Evolutionary conservation across 2,113 vertebrate species (phyloP), one percentile per base, ranked within the genome.

Genomic region (Narcine bancroftii): DNA sequence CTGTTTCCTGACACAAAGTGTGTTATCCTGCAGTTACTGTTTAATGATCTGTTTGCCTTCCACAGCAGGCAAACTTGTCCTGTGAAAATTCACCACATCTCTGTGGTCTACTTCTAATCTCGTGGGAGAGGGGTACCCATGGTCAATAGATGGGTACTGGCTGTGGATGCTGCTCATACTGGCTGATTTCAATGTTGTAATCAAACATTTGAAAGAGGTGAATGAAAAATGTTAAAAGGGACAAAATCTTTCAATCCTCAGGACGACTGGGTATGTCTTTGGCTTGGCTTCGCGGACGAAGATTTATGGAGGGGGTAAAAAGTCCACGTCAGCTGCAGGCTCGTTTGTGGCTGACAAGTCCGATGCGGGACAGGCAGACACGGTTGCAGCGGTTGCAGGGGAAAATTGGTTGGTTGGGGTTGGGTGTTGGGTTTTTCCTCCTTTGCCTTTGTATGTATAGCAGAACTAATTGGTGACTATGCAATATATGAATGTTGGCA

Each of bases 41-140:
- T 91, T 47, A n/a, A 91, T 71, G 63, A 91, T 65, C 89, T 91
- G 63, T 42, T 91, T 91, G 89, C 63, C 24, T 91, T 15, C 65
- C 63, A 42, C 63, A 42, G 39, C 36, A 66, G 24, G 89, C 2
- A 29, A 1, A 39, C 11, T 26, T 91, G 29, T 91, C 89, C 63
- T 69, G 89, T 69, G 45, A 11, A 65, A 69, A 45, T 69, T 36
- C 26, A 47, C 65, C 10, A 47, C 45, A 29, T 21, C 26, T 3
- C 39, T 47, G 1, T 36, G 39, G 0, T 17, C 36, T 69, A 39
- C 69, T 91, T 91, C 66, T 33, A 45, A 47, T n/a, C 81, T 13
- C 2, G 19, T 6, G 53, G 79, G 9, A n/a, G 6, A 13, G 21
- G 53, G 1, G 10, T 0, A 66, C 87, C 39, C 3, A 7, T n/a